A percentile compares a stretch with the other conserved stretches of the same genome.
phyloP scores from a whole-genome alignment of 2,888 invertebrate genomes.

The Platycheirus albimanus region DNA sequence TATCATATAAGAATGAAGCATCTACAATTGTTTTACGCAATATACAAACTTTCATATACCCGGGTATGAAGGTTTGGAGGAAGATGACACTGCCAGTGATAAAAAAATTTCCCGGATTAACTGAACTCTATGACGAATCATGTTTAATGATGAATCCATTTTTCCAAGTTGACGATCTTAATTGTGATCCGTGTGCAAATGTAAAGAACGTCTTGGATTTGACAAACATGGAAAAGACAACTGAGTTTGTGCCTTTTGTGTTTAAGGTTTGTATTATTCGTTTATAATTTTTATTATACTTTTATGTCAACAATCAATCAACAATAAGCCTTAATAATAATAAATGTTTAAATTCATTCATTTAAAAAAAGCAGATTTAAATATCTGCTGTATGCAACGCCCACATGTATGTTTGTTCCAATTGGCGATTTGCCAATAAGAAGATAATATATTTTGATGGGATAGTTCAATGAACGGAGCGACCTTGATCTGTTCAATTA shows the following conservation, averaged over 20 bases:
- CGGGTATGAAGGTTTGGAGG: slow-evolving; percentile 89
- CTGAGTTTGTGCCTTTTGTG: slow-evolving; percentile 83
- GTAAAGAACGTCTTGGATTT: slow-evolving; percentile 88
- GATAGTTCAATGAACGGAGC: neutral
- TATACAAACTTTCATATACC: slow-evolving; percentile 91
- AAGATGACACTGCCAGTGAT: slow-evolving; percentile 90
- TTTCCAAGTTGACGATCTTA: slow-evolving; percentile 91
- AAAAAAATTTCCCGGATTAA: slow-evolving; percentile 87
- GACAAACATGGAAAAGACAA: slow-evolving; percentile 74
- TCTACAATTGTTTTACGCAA: slow-evolving; percentile 88
- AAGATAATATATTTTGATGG: neutral
- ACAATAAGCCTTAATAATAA: too few relatives aligned
- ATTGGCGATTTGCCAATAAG: slow-evolving; percentile 18
- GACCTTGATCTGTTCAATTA: neutral
- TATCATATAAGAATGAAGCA: slow-evolving; percentile 85
- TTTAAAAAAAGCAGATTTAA: too few relatives aligned
- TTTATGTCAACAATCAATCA: too few relatives aligned
- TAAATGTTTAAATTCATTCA: too few relatives aligned
- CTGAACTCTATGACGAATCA: slow-evolving; percentile 92
- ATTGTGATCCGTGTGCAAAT: slow-evolving; percentile 92
- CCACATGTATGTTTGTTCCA: neutral
- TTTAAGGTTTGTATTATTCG: slow-evolving; percentile 84
- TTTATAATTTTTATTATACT: too few relatives aligned
- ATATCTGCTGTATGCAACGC: too few relatives aligned
- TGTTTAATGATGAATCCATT: slow-evolving; percentile 93